phyloP scores from a whole-genome alignment of 2,113 vertebrate genomes.

The Vimba vimba region DNA sequence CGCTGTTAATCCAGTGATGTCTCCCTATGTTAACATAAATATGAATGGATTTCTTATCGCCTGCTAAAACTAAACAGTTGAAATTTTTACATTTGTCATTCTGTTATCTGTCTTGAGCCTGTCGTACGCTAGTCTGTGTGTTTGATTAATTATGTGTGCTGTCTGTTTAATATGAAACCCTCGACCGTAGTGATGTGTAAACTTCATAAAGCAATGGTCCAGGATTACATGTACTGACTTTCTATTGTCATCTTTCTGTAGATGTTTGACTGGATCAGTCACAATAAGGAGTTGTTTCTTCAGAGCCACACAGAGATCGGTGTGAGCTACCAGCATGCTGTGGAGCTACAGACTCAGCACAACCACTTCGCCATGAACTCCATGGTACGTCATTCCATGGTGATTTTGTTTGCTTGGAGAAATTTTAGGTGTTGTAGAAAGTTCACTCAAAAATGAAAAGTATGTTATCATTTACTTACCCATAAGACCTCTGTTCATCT shows the following conservation, averaged over 20 bases:
- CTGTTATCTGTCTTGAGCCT: neutral
- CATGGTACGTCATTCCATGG: constrained; percentile 81
- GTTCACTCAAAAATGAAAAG: neutral
- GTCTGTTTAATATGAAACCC: neutral
- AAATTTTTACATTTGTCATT: neutral
- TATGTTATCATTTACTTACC: neutral
- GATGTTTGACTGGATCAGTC: constrained; percentile 99
- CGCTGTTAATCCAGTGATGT: neutral
- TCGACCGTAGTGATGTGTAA: neutral
- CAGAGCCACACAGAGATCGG: constrained; percentile 98
- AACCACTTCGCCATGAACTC: constrained; percentile 99
- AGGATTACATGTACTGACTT: constrained; percentile 2
- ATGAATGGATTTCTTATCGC: constrained; percentile 6
- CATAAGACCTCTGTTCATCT: no score
- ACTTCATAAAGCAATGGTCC: neutral
- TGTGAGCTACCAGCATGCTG: constrained; percentile 92
- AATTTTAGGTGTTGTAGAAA: neutral
- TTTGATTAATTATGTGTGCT: constrained; percentile 9
- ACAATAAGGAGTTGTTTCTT: constrained; percentile 98
- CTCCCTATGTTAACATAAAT: neutral
- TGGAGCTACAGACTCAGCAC: constrained; percentile 97
- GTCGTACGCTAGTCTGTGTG: neutral
- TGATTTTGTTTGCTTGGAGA: neutral
- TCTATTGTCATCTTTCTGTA: constrained; percentile 58
- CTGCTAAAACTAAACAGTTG: neutral